Evolutionary conservation across 2,888 invertebrate genomes (phyloP), one percentile per base, ranked within the genome.

Genomic region (Cheilosia variabilis): DNA sequence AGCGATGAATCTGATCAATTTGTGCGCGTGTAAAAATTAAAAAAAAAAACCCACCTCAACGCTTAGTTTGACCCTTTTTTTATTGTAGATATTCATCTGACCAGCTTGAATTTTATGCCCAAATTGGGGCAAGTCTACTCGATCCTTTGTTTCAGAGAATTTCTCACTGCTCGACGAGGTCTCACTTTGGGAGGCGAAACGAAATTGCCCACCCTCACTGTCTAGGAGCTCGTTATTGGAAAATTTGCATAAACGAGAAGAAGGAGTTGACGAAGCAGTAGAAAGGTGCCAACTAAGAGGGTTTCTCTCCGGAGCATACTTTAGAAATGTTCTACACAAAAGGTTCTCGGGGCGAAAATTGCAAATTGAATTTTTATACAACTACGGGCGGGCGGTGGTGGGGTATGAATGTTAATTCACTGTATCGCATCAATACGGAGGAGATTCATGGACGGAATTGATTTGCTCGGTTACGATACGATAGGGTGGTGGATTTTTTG

Each of bases 331-430:
- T 71, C 22, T 47, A 71, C 71, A 71, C 60, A 47, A 55, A 50
- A 52, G 65, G 47, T 47, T 57, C 50, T 19, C 50, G 37, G 37
- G 71, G 52, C 31, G 71, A 60, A 58, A 58, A 71, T 60, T 52
- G 60, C 60, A 71, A 71, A 71, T 71, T 71, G 71, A 60, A 71
- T 60, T 71, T 60, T 52, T 50, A 17, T 52, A 37, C 58, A 71
- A 71, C 34, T 47, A n/a, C 2, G 15, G 24, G 10, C 19, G 7
- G 55, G 22, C 10, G 17, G 0, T 13, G n/a, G 37, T 7, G 27
- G 41, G 34, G 24, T 13, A 37, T 65, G 27, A 27, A 66, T 66
- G 53, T 53, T 27, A 66, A 66, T 66, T 55, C 43, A 43, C 17
- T 68, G 68, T 55, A 27, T 68, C 55, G 45, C 4, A 68, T 31